A percentile compares a stretch with the other conserved stretches of the same genome.
Evolutionary conservation across 2,113 vertebrate species (phyloP).

Genomic region (Condylura cristata): DNA sequence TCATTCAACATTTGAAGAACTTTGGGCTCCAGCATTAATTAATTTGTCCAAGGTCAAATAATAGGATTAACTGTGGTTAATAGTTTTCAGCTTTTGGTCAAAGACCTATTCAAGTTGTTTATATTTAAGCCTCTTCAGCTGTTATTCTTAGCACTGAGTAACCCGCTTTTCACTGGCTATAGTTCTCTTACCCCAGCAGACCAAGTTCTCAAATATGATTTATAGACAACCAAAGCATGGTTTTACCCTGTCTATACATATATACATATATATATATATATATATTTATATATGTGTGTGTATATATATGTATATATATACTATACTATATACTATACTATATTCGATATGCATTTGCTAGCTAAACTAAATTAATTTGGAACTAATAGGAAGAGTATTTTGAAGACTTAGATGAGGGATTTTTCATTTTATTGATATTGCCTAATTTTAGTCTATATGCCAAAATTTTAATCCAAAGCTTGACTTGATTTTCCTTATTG

Average conservation of each 20-base stretch:
- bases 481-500: not conserved
- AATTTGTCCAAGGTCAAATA: slow-evolving; percentile 20
- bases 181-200: not conserved
- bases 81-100: slow-evolving; percentile 7
- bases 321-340: too few relatives aligned
- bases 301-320: too few relatives aligned
- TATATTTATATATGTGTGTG: too few relatives aligned
- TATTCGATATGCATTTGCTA: not conserved
- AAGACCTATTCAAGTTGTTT: not conserved
- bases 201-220: not conserved
- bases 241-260: not conserved
- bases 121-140: too few relatives aligned
- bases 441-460: not conserved
- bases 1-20: not conserved
- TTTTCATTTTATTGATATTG: not conserved
- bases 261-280: too few relatives aligned
- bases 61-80: slow-evolving; percentile 31
- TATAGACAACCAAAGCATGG: not conserved
- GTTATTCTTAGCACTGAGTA: not conserved
- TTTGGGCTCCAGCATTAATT: slow-evolving; percentile 33
- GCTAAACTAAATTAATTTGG: slow-evolving; percentile 45
- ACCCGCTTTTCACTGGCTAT: not conserved
- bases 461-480: not conserved
- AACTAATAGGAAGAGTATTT: not conserved
- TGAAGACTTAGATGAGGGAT: slow-evolving; percentile 1